phyloP scores from a whole-genome alignment of 1,140 invertebrate genomes.

The Lasioglossum baleicum region DNA sequence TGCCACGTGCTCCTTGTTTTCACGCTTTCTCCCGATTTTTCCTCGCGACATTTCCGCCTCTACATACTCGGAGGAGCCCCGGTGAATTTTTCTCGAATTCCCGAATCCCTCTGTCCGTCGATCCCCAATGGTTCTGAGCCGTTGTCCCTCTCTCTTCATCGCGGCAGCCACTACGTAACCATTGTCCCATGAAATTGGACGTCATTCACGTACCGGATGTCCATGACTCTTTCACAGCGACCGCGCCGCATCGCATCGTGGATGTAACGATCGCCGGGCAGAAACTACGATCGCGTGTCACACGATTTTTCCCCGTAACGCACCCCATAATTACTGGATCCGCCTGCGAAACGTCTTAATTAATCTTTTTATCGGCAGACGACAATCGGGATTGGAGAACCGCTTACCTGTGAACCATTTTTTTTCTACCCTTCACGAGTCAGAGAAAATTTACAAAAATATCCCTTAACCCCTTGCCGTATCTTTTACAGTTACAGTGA shows the following conservation, averaged over 20 bases:
- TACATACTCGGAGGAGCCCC: background rate
- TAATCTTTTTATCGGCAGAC: background rate
- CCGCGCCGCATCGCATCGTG: slow-evolving; percentile 39
- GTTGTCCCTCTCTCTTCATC: slow-evolving; percentile 41
- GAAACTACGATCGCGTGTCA: slow-evolving; percentile 31
- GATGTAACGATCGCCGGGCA: slow-evolving; percentile 44
- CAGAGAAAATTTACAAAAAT: no score
- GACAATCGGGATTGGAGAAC: no score
- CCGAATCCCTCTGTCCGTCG: slow-evolving; percentile 9
- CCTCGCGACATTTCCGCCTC: background rate
- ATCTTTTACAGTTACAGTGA: no score
- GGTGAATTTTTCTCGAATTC: slow-evolving; percentile 24
- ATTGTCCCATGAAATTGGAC: slow-evolving; percentile 71
- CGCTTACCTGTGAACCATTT: no score
- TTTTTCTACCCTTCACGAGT: no score
- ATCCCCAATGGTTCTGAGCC: slow-evolving; percentile 5
- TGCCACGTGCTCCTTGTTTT: slow-evolving; percentile 40
- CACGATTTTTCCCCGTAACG: slow-evolving; percentile 19
- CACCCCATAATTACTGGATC: background rate
- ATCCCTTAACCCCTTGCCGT: no score
- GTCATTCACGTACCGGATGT: slow-evolving; percentile 68
- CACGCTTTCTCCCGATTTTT: background rate
- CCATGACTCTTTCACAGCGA: slow-evolving; percentile 62
- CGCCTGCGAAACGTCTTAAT: background rate
- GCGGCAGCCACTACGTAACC: slow-evolving; percentile 56